These are phyloP conservation scores for Epizoanthus fatuus DNA, from an alignment of 92 coral and sea anemone genomes.

Conservation along the genomic window DNA sequence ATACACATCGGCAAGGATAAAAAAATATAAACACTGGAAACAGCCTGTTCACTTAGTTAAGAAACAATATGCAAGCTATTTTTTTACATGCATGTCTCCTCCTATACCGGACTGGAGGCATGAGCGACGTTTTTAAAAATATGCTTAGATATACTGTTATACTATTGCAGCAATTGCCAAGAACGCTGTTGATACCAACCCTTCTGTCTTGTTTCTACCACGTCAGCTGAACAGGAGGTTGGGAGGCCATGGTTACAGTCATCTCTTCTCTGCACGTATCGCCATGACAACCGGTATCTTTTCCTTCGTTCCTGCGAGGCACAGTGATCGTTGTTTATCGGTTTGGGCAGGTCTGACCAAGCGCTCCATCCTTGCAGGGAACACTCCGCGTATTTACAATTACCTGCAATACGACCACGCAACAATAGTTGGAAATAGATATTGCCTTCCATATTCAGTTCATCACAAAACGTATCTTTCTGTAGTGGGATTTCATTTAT, in stretches of 20 bases:
- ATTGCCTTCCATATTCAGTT: too few relatives aligned
- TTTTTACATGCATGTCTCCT: too few relatives aligned
- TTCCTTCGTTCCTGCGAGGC: slow-evolving; percentile 86
- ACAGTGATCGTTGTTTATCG: slow-evolving; percentile 83
- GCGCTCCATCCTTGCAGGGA: slow-evolving; percentile 83
- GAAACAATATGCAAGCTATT: too few relatives aligned
- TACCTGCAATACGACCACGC: slow-evolving; percentile 53
- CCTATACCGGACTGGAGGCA: too few relatives aligned
- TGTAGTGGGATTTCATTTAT: too few relatives aligned
- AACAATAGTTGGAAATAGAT: too few relatives aligned
- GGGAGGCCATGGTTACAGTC: slow-evolving; percentile 91
- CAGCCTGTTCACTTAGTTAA: too few relatives aligned
- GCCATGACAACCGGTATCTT: slow-evolving; percentile 68
- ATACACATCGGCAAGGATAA: too few relatives aligned
- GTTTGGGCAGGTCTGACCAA: slow-evolving; percentile 77
- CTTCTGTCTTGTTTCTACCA: slow-evolving; percentile 82
- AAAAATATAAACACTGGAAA: too few relatives aligned
- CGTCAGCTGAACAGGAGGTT: slow-evolving; percentile 76
- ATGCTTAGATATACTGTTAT: too few relatives aligned
- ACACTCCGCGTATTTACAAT: slow-evolving; percentile 86
- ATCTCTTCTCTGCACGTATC: slow-evolving; percentile 65
- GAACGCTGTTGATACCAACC: slow-evolving; percentile 69
- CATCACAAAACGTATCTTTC: too few relatives aligned
- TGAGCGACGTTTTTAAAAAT: too few relatives aligned
- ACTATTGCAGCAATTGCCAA: not conserved